phyloP scores from a whole-genome alignment of 2,888 invertebrate species.

The Mongoloraphidia duomilia region DNA sequence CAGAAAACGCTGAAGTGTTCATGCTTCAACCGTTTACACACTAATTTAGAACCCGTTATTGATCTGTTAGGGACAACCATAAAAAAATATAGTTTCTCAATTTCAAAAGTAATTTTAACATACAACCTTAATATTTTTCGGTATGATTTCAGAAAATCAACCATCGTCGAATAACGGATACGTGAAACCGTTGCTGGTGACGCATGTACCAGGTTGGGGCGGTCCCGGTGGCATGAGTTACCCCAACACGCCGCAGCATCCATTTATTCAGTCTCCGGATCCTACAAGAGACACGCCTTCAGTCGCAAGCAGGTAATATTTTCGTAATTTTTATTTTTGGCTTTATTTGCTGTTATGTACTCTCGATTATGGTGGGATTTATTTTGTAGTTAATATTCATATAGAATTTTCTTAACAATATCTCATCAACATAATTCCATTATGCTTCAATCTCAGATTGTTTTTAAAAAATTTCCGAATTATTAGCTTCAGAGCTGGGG shows the following conservation, averaged over 20 bases:
- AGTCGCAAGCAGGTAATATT: conserved; percentile 53
- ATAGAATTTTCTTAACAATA: no score
- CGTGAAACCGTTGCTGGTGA: conserved; percentile 70
- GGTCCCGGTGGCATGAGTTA: conserved; percentile 35
- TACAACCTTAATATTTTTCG: neutral
- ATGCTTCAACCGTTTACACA: conserved; percentile 89
- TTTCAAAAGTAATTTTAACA: neutral
- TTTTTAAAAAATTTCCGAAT: no score
- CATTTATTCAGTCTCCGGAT: conserved; percentile 54
- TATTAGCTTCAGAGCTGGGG: no score
- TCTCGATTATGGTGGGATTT: no score
- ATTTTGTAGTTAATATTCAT: no score
- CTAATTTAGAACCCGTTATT: no score
- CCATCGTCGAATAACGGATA: conserved; percentile 62
- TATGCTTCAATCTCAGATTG: no score
- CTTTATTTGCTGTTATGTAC: no score
- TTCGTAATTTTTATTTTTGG: no score
- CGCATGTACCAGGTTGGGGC: conserved; percentile 61
- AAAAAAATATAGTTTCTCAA: no score
- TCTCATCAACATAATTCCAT: no score
- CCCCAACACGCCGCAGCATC: conserved; percentile 54
- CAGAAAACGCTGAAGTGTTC: conserved; percentile 53
- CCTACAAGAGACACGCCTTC: conserved; percentile 59
- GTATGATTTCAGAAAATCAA: conserved; percentile 31
- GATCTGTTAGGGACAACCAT: no score